Evolutionary conservation across 92 coral and sea anemone species (phyloP).

Genomic region (Pocillopora meandrina): DNA sequence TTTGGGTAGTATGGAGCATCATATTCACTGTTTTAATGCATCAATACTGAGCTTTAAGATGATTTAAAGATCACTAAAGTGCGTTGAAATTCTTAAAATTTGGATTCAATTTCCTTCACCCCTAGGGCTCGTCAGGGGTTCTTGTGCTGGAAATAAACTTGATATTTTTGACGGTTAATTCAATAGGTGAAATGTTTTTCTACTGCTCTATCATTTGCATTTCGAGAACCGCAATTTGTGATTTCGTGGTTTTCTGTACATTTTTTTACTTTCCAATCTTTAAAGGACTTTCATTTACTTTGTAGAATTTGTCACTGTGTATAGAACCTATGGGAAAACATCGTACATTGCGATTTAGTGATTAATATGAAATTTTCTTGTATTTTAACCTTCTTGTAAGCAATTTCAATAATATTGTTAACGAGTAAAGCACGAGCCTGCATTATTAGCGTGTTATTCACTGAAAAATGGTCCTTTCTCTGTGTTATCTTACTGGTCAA

Average conservation of each 20-base stretch:
- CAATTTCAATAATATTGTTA: not conserved
- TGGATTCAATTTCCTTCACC: not conserved
- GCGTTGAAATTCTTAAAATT: not conserved
- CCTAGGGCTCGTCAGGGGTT: not conserved
- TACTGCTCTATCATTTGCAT: not conserved
- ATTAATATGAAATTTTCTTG: not conserved
- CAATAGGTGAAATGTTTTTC: not conserved
- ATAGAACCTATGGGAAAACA: too few relatives aligned
- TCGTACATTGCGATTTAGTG: too few relatives aligned
- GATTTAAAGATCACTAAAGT: not conserved
- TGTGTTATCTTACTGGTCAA: not conserved
- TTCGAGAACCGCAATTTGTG: not conserved
- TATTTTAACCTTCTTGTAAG: not conserved
- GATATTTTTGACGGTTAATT: not conserved
- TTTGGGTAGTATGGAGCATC: not conserved
- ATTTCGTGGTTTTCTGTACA: not conserved
- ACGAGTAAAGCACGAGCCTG: not conserved
- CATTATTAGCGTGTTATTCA: not conserved
- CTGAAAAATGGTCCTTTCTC: not conserved
- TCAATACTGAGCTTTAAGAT: not conserved
- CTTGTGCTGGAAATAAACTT: too few relatives aligned
- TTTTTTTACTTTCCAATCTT: not conserved
- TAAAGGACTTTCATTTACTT: not conserved
- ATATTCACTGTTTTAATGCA: not conserved
- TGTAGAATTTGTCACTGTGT: not conserved